phyloP scores from a whole-genome alignment of 2,888 invertebrate species.

The Napeogenes inachia region DNA sequence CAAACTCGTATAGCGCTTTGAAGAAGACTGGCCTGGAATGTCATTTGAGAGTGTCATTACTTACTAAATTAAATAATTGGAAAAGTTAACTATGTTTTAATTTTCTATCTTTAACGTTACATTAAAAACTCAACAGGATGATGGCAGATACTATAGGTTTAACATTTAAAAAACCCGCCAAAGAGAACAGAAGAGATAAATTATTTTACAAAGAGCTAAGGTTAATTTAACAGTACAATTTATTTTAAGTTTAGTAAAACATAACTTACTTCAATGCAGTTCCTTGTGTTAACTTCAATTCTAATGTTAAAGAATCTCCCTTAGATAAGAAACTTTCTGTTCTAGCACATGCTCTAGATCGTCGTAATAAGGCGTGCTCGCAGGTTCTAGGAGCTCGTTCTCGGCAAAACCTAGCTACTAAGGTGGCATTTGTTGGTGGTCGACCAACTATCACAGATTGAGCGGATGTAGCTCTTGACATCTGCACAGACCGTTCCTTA shows the following conservation, averaged over 20 bases:
- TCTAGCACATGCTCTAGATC: conserved; percentile 85
- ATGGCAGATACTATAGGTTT: not conserved
- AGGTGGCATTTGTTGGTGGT: conserved; percentile 83
- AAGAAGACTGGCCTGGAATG: conserved; percentile 86
- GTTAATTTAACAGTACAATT: no score
- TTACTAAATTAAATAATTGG: not conserved
- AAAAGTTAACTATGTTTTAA: not conserved
- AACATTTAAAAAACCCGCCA: not conserved
- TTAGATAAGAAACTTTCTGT: conserved; percentile 90
- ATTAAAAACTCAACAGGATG: no score
- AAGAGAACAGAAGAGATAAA: no score
- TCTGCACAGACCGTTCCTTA: conserved; percentile 68
- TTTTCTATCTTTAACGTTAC: not conserved
- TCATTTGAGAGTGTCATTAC: conserved; percentile 1
- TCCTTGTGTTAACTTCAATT: conserved; percentile 87
- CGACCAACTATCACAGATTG: conserved; percentile 73
- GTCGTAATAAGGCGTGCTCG: conserved; percentile 84
- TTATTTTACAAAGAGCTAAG: no score
- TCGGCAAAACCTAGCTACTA: conserved; percentile 88
- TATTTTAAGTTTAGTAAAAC: no score
- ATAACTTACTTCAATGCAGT: conserved; percentile 86
- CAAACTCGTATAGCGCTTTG: conserved; percentile 91
- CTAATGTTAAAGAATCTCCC: conserved; percentile 87
- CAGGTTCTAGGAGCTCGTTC: conserved; percentile 89
- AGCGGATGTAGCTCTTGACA: conserved; percentile 70